A percentile compares a stretch with the other conserved stretches of the same genome.
These are phyloP conservation scores for Callospermophilus lateralis DNA, from an alignment of 2,113 vertebrate species.

Conservation along the genomic window DNA sequence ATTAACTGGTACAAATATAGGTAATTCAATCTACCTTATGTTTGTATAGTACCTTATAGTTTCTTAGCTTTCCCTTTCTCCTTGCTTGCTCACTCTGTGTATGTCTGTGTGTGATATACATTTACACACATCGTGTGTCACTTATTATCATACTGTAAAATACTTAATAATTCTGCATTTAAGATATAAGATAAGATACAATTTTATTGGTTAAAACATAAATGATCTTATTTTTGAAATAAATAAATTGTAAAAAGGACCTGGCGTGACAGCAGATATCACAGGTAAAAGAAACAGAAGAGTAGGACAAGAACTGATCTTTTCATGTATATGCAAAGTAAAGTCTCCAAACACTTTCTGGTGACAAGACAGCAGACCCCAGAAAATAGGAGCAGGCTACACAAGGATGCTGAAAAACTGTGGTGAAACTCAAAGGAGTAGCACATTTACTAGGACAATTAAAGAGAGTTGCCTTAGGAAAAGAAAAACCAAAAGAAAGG, in stretches of 20 bases:
- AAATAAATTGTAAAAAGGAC: background rate
- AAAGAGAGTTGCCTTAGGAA: background rate
- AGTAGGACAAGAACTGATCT: background rate
- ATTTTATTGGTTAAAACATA: background rate
- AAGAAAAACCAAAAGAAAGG: background rate
- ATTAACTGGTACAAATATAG: background rate
- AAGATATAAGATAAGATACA: background rate
- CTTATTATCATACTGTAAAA: background rate
- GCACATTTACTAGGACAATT: background rate
- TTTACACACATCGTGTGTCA: background rate
- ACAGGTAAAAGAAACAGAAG: background rate
- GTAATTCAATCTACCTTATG: background rate
- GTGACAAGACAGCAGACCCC: background rate
- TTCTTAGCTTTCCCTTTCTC: background rate
- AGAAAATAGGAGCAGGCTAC: background rate
- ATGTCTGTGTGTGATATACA: background rate
- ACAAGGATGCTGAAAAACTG: background rate
- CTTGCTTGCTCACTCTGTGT: background rate
- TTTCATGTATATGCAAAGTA: background rate
- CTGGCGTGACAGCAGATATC: background rate
- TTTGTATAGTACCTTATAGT: background rate
- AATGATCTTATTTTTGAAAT: background rate
- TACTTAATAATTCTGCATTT: background rate
- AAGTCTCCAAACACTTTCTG: conserved; percentile 3
- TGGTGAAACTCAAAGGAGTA: background rate